These are phyloP conservation scores for Peromyscus polionotus DNA, from an alignment of 2,113 vertebrate genomes.

Conservation along the genomic window DNA sequence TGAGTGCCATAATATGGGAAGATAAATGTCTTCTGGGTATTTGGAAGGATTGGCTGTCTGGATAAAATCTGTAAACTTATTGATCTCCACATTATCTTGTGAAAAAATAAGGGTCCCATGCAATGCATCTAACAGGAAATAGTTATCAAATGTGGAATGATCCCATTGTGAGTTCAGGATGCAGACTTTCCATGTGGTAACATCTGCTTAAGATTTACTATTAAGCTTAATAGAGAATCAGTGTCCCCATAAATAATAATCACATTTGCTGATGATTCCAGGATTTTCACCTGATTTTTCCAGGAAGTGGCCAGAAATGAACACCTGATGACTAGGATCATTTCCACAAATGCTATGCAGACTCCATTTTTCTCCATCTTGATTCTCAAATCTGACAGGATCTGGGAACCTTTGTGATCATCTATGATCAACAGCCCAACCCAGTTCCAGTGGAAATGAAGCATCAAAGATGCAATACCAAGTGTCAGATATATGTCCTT, in stretches of 20 bases:
- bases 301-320: background rate
- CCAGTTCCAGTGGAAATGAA: no score
- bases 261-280: background rate
- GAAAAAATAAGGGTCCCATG: background rate
- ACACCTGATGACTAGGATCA: no score
- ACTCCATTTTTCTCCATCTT: no score
- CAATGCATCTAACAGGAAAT: background rate
- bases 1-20: background rate
- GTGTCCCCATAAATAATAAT: background rate
- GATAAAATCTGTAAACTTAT: background rate
- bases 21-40: background rate
- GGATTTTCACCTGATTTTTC: background rate
- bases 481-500: no score
- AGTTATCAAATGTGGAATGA: background rate
- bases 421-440: no score
- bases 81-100: background rate
- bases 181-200: background rate
- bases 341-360: no score
- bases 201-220: background rate
- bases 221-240: background rate
- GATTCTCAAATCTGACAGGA: no score
- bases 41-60: background rate
- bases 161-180: background rate
- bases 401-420: no score
- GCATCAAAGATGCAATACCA: no score